phyloP scores from a whole-genome alignment of 1,140 invertebrate species.

The Halotydeus destructor region DNA sequence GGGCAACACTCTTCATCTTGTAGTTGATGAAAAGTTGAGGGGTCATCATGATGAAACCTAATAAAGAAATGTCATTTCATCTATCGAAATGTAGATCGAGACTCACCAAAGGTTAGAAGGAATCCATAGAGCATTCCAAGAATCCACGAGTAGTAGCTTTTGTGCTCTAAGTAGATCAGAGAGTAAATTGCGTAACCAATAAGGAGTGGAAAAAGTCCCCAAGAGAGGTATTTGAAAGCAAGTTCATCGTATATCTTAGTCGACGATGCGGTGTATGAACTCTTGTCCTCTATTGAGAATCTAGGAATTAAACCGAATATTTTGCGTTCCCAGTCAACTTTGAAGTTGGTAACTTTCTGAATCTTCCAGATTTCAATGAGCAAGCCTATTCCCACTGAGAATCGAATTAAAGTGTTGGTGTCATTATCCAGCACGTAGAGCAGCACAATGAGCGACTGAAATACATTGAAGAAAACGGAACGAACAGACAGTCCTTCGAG shows the following conservation, averaged over 20 bases:
- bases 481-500: conserved; percentile 90
- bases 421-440: conserved; percentile 96
- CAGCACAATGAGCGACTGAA: conserved; percentile 82
- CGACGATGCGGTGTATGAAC: conserved; percentile 83
- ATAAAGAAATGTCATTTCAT: neutral
- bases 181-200: conserved; percentile 85
- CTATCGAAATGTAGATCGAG: conserved; percentile 8
- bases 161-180: conserved; percentile 89
- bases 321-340: conserved; percentile 47
- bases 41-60: conserved; percentile 98
- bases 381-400: conserved; percentile 76
- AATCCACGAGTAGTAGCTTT: conserved; percentile 82
- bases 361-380: conserved; percentile 99
- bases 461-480: conserved; percentile 97
- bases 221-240: conserved; percentile 90
- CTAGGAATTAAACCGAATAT: conserved; percentile 53
- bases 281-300: conserved; percentile 70
- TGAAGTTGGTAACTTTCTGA: conserved; percentile 57
- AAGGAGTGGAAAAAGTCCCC: conserved; percentile 80
- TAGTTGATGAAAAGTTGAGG: conserved; percentile 98
- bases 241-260: conserved; percentile 86
- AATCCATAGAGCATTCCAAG: conserved; percentile 93
- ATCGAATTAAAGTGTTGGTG: conserved; percentile 80
- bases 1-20: conserved; percentile 94
- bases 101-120: conserved; percentile 72